phyloP scores from a whole-genome alignment of 1,140 invertebrate genomes.

The Tribolium madens region DNA sequence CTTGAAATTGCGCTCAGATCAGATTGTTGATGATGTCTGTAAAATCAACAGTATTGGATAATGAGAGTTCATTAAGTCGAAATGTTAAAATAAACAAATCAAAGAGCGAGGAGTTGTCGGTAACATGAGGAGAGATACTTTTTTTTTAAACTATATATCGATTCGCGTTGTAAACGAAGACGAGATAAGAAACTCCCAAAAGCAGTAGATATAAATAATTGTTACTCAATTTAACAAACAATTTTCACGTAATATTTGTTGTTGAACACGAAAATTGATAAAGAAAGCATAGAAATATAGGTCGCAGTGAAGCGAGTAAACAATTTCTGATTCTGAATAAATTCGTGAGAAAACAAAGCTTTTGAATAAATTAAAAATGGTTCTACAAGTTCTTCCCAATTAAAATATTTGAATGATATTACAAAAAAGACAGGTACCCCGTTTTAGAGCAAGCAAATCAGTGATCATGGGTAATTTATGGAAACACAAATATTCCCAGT shows the following conservation, averaged over 20 bases:
- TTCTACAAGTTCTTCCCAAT: background rate
- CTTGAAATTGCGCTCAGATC: background rate
- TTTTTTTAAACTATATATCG: background rate
- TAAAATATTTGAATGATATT: background rate
- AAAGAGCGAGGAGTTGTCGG: background rate
- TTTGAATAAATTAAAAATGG: background rate
- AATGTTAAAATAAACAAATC: background rate
- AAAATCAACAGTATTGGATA: background rate
- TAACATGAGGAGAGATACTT: background rate
- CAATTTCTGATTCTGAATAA: background rate
- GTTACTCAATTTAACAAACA: conserved; percentile 30
- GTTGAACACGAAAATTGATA: conserved; percentile 12
- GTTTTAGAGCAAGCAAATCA: background rate
- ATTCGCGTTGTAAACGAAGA: background rate
- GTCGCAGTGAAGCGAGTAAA: background rate
- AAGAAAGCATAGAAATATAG: conserved; percentile 15
- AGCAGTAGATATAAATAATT: background rate
- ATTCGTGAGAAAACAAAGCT: background rate
- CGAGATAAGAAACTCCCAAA: background rate
- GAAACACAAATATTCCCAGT: background rate
- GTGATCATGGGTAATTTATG: conserved; percentile 9
- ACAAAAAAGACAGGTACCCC: background rate
- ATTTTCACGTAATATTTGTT: conserved; percentile 27
- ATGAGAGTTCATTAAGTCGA: background rate
- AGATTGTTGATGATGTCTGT: background rate